Base-by-base conservation (phyloP, 2,888 invertebrate genomes). In the Amphimallon solstitiale region DNA sequence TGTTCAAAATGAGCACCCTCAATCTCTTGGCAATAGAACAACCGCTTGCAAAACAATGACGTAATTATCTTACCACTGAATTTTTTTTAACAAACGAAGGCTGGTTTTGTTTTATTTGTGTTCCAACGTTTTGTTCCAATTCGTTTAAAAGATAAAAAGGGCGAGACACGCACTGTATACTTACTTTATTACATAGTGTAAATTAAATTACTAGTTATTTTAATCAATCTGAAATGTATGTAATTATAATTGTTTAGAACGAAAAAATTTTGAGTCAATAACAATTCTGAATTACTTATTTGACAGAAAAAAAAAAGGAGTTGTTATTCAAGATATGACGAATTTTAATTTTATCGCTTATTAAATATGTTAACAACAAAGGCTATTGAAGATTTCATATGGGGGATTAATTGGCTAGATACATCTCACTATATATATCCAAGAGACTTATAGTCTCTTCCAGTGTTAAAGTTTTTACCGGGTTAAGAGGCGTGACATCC, bases 351-450 rank as follows among this genome's bases (percentile, higher is more conserved):
- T 43, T 45, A 65, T 46, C 64, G 61, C 43, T 68, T 54, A 67
- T 71, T 68, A 67, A 69, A 65, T 70, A 68, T 69, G 63, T 68
- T 69, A 69, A 70, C 54, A 45, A 52, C 38, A 65, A 61, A 65
- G 65, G 65, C 60, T 65, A 52, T 43, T 40, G 65, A 37, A 46
- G 35, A 49, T 60, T 65, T 65, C 29, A 29, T 45, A 38, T 19
- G 48, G 49, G 65, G 51, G 45, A 52, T 60, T 43, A 63, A 65
- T 65, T 65, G 48, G 49, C 52, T 60, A 61, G 52, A 51, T 61
- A 34, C 49, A 40, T 62, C 62, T 38, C 23, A 17, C 38, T 38
- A 59, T 65, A 65, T 61, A 61, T 34, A 61, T 40, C 38, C 65
- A 17, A 40, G 38, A 56, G 23, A 51, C 35, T 61, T 23, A 59